A percentile compares a stretch with the other conserved stretches of the same genome.
Evolutionary conservation across 2,113 vertebrate genomes (phyloP).

Genomic region (Heterochromis multidens): DNA sequence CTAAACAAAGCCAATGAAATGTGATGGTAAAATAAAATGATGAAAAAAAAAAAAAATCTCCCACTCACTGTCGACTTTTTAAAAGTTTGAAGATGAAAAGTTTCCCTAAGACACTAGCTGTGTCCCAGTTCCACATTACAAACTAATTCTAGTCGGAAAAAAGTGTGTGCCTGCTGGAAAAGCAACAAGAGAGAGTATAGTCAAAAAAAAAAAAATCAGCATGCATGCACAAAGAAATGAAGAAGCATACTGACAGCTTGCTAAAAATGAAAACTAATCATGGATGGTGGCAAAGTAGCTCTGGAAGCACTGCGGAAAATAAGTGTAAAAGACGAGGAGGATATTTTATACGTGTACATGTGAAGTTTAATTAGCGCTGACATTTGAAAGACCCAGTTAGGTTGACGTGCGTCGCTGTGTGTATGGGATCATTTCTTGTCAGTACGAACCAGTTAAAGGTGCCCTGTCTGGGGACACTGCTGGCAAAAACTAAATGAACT

Average conservation of each 20-base stretch:
- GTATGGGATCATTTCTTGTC: background rate
- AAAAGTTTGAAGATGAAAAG: background rate
- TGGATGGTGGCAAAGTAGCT: background rate
- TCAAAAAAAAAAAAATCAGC: background rate
- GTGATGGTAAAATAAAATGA: background rate
- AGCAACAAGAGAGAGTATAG: background rate
- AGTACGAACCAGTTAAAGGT: background rate
- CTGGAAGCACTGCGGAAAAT: background rate
- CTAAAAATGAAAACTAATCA: background rate
- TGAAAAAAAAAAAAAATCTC: background rate
- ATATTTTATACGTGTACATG: background rate
- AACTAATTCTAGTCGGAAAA: background rate
- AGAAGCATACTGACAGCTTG: background rate
- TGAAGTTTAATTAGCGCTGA: background rate
- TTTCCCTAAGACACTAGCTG: background rate
- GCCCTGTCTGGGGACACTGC: background rate
- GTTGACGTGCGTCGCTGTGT: background rate
- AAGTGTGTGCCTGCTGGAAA: background rate
- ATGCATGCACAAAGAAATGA: background rate
- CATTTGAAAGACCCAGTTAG: background rate
- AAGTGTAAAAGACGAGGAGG: background rate
- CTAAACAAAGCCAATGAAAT: background rate
- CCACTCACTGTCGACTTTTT: background rate
- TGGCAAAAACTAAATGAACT: background rate
- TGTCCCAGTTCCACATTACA: background rate